phyloP scores from a whole-genome alignment of 2,888 invertebrate species.

The Gortyna flavago region DNA sequence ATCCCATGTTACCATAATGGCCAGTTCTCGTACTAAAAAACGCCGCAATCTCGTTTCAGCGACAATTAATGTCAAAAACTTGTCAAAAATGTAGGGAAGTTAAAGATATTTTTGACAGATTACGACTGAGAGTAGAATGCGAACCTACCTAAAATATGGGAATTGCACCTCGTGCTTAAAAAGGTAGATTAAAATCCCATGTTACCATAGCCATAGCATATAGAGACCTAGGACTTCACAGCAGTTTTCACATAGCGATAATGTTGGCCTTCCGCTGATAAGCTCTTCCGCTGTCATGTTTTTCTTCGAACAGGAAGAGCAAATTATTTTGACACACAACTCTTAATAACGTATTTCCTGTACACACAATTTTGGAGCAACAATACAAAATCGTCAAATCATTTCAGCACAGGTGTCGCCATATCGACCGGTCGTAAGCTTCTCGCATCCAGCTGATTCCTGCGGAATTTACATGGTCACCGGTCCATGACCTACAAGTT shows the following conservation, averaged over 20 bases:
- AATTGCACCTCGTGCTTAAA: too few species aligned
- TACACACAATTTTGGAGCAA: background rate
- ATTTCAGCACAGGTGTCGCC: background rate
- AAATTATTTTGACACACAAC: background rate
- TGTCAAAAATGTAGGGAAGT: too few species aligned
- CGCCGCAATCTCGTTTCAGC: too few species aligned
- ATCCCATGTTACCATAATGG: too few species aligned
- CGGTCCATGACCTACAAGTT: background rate
- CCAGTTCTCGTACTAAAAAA: too few species aligned
- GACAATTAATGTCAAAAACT: too few species aligned
- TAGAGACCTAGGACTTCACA: background rate
- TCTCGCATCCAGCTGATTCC: background rate
- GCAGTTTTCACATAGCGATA: background rate
- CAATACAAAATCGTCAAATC: background rate
- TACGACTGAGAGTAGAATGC: too few species aligned
- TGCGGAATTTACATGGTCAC: background rate
- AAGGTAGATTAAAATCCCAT: background rate
- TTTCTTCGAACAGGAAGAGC: background rate
- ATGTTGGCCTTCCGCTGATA: background rate
- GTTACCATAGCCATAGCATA: background rate
- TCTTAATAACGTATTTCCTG: background rate
- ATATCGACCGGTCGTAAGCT: background rate
- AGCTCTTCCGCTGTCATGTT: background rate
- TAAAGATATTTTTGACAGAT: too few species aligned
- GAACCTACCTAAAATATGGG: too few species aligned